These are phyloP conservation scores for Allolobophora icterica DNA, from an alignment of 2,888 invertebrate species.

Conservation along the genomic window DNA sequence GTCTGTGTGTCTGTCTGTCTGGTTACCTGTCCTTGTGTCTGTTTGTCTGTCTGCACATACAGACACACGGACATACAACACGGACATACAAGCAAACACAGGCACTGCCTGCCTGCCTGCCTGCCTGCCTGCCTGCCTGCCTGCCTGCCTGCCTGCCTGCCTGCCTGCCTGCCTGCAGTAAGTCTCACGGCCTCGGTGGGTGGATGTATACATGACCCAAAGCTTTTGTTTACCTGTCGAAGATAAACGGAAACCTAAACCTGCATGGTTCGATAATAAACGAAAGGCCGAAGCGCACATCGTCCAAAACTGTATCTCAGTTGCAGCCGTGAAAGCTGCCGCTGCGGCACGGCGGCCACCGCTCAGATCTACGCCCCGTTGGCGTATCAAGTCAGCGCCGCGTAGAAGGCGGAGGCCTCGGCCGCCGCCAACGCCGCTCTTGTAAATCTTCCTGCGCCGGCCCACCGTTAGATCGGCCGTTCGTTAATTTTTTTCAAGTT, in stretches of 20 bases:
- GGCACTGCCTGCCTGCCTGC: no score
- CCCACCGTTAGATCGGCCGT: conserved; percentile 17
- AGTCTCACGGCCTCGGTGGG: conserved; percentile 12
- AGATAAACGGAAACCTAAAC: conserved; percentile 17
- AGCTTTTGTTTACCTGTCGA: conserved; percentile 6
- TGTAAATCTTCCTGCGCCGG: neutral
- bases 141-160: neutral
- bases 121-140: neutral
- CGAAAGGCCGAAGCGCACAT: neutral
- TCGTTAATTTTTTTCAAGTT: conserved; percentile 14
- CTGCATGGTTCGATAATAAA: conserved; percentile 17
- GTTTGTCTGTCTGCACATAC: no score
- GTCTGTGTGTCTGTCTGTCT: no score
- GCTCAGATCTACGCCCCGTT: conserved; percentile 11
- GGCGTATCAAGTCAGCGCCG: conserved; percentile 10
- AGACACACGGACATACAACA: no score
- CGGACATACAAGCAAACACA: no score
- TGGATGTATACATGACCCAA: conserved; percentile 17
- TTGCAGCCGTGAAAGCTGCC: neutral
- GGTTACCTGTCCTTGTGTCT: no score
- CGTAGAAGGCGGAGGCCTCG: neutral
- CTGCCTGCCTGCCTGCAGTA: neutral
- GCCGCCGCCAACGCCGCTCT: neutral
- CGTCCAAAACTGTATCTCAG: neutral
- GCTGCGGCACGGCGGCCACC: neutral